Evolutionary conservation across 2,113 vertebrate genomes (phyloP), one percentile per base, ranked within the genome.

Genomic region (Barnardius zonarius): DNA sequence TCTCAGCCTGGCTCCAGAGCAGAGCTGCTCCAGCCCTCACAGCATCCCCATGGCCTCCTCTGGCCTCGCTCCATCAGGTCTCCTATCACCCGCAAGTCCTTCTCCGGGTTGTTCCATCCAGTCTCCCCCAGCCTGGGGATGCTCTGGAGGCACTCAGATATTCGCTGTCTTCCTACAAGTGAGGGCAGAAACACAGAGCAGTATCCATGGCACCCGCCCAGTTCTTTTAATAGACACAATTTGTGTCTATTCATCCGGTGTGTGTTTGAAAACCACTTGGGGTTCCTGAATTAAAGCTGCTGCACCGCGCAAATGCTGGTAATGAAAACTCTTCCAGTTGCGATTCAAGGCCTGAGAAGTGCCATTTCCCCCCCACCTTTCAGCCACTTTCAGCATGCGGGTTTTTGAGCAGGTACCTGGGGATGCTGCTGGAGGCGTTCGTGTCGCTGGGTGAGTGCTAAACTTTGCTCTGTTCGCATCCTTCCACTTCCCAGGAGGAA

Each of bases 401-500:
- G 22, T 4, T 23, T 59, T 59, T 35, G 57, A 7, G 13, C 57
- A 10, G 57, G 57, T n/a, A 35, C 57, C 57, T 15, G 57, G 57
- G 57, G 57, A 35, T 35, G 33, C 13, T n/a, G 33, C 57, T 59
- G 33, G 57, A 59, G 33, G 9, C 2, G 13, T 24, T 54, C 9
- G 57, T 35, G 57, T 10, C 20, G 9, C 33, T 16, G 57, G 33
- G 33, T 59, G 57, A 35, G 57, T 23, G 57, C 15, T 59, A 15
- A 59, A 35, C 33, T 35, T 7, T 59, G 57, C 57, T 59, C 22
- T 59, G 2, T 59, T 59, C 57, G 2, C 57, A 35, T 59, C 59
- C 59, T 62, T 62, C 59, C 7, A 2, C 33, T 67, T 44, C 35
- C 10, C 28, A 97, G 94, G 97, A 98, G 27, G 98, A 98, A 24